These are phyloP conservation scores for Axis porcinus DNA, from an alignment of 2,113 vertebrate species.

Conservation along the genomic window DNA sequence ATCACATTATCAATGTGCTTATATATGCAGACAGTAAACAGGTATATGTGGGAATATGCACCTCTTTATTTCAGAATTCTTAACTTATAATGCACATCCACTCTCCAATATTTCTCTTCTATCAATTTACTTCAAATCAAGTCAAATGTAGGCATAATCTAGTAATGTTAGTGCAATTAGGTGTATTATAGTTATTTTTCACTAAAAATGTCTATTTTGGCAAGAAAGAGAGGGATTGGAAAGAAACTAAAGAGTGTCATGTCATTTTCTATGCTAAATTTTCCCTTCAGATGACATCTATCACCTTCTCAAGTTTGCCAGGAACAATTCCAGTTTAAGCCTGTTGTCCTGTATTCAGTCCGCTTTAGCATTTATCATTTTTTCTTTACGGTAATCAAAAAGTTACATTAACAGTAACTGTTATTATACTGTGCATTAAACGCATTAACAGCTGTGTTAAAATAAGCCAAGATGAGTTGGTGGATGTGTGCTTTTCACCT, in stretches of 20 bases:
- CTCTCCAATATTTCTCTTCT: neutral
- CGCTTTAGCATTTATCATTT: neutral
- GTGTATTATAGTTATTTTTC: neutral
- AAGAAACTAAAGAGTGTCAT: neutral
- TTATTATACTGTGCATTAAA: neutral
- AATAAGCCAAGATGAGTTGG: neutral
- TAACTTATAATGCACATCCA: neutral
- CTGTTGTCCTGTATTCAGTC: neutral
- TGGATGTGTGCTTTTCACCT: neutral
- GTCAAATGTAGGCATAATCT: neutral
- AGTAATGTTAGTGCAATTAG: neutral
- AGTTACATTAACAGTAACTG: neutral
- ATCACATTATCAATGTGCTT: neutral
- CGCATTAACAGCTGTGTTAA: neutral
- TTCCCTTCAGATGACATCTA: neutral
- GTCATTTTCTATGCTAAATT: constrained; percentile 1
- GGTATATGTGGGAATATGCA: neutral
- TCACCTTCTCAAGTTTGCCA: neutral
- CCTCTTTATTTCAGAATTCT: neutral
- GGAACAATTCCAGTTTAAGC: neutral
- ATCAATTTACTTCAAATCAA: neutral
- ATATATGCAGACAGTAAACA: accelerated
- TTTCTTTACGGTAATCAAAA: neutral
- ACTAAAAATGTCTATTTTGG: neutral
- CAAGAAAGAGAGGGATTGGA: neutral